Base-by-base conservation (phyloP, 2,113 vertebrate species). In the Eublepharis macularius region DNA sequence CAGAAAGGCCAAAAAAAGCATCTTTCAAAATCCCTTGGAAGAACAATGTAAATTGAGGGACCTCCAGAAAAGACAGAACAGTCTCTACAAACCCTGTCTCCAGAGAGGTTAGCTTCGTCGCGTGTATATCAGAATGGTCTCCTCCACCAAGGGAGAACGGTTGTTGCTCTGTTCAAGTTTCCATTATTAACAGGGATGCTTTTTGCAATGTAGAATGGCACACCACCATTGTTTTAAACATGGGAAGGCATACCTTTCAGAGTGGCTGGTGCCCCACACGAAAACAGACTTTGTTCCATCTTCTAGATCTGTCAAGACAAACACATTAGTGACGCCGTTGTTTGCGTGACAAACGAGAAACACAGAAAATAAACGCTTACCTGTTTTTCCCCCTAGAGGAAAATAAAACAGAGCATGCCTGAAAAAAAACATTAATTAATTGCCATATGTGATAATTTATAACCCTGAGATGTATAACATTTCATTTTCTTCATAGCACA, bases 221-320 rank as follows among this genome's bases (percentile, higher is more conserved):
- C 4, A 51, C 10, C 6, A 11, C 49, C 49, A 4, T 51, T 51
- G 10, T 51, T 51, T 51, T 11, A 7, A 7, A 4, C 6, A 51
- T 51, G 12, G 2, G 14, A 51, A 51, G n/a, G n/a, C n/a, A n/a
- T n/a, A n/a, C n/a, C n/a, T 69, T 78, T 70, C 80, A 86, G 84
- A 89, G 82, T 47, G 82, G 85, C 80, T 82, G 80, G 88, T 89
- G 51, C 94, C 94, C 94, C 94, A 95, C 82, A 95, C 80, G 87
- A 95, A 95, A n/a, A 87, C 81, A 69, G 94, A 89, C 74, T 86
- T 91, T n/a, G 92, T 91, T 9, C 93, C 86, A 75, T 92, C 90
- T 87, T 82, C 91, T 74, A 95, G 76, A 84, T 95, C 94, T 95
- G 93, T 65, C 85, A 89, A 92, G 88, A 69, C 41, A 93, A 89